Base-by-base conservation (phyloP, 2,113 vertebrate genomes). In the Dolichallabes microphthalmus region DNA sequence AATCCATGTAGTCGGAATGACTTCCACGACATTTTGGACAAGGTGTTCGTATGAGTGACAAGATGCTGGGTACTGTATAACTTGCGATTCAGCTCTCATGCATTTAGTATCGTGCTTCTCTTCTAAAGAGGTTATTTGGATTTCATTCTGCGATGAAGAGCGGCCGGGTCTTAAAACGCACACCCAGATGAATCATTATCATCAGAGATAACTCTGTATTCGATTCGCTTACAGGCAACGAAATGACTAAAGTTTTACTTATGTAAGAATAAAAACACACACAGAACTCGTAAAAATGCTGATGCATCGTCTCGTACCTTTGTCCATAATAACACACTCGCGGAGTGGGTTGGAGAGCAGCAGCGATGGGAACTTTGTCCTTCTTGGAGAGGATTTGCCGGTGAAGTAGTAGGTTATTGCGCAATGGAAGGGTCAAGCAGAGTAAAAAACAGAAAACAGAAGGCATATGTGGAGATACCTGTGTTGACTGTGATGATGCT, bases 401-500 rank as follows among this genome's bases (percentile, higher is more conserved):
- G 22, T 79, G 30, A 60, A 79, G 30, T 79, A 58, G 27, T 58
- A 60, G 55, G 11, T 39, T 60, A 39, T 35, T 79, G 30, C 55
- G 8, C 11, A 60, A 25, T 25, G 66, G 19, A 74, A 60, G 52
- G 50, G 50, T 68, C 61, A 39, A 63, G 60, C 61, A 63, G 58
- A 63, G 58, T 63, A 30, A 14, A 25, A 17, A 75, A 25, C 45
- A 2, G 20, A 6, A 69, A 19, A 2, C 2, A 35, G 52, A 45
- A 39, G 15, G 55, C 57, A 61, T 64, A n/a, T 55, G 66, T 83
- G 15, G 50, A 85, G 79, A 15, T 80, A 35, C 60, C 52, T 71
- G 53, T 81, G 85, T 74, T 76, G 85, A 84, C 76, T 66, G 64
- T 27, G 80, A 57, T 86, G 60, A 53, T 71, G 76, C 63, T 22